Base-by-base conservation (phyloP, 2,797 vertebrate genomes). In the Channa striata region DNA sequence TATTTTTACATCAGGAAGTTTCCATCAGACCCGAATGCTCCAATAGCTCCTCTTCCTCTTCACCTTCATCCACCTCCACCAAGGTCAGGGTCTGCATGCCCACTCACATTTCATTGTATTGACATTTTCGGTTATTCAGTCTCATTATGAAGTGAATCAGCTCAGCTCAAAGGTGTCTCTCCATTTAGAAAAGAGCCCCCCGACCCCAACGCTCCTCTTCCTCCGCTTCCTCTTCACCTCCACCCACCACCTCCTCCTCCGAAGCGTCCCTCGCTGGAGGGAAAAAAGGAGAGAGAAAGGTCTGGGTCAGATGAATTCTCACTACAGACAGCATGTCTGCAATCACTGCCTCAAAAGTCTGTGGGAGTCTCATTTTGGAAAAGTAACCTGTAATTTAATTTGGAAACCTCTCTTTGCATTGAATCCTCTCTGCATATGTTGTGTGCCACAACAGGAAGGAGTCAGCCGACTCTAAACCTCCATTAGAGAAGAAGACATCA, bases 251-350 rank as follows among this genome's bases (percentile, higher is more conserved):
- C 92, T 50, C 81, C 89, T 49, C 66, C 84, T 50, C 20, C 19
- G 5, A 95, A 93, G 80, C 91, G 81, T 6, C 80, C 83, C 42
- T 89, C 86, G 2, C 66, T 87, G 66, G 93, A 94, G 13, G 82
- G 72, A 49, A 92, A 90, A 58, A 93, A 91, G 77, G 94, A 94
- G 57, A 92, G 86, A 82, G 93, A 94, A 61, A 94, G 93, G 93
- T 95, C 83, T 82, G 89, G 69, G 25, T 73, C 43, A 50, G 43
- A 79, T 72, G 47, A 75, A 51, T 74, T 74, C 46, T 78, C 64
- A 33, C 56, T 49, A 30, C 52, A 39, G 36, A 5, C 44, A 43
- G 37, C 73, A 59, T 72, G 58, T 44, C 44, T 40, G 20, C 20
- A 17, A 49, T 60, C 25, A 11, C 14, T 12, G 52, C 63, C 19